Conservation (phyloP, 2,113 vertebrate species). For the Aplodontia rufa region DNA sequence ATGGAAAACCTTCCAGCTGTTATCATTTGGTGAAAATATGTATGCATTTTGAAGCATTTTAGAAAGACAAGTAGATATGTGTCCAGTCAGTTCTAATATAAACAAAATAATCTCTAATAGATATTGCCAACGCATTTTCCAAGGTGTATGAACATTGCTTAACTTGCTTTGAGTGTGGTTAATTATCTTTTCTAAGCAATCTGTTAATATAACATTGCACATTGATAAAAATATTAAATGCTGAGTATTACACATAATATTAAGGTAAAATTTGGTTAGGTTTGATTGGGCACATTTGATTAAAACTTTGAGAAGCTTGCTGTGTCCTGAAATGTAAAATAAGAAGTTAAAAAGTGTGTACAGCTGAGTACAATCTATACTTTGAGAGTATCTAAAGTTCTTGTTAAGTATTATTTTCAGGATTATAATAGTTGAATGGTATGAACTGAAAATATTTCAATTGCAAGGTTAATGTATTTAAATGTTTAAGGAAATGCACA, state of each 20-base stretch:
- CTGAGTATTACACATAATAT: background rate
- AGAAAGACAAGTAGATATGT: background rate
- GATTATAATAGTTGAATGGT: background rate
- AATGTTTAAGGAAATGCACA: background rate
- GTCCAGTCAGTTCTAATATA: background rate
- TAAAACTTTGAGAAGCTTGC: background rate
- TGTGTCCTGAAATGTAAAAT: background rate
- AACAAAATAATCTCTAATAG: background rate
- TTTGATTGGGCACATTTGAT: background rate
- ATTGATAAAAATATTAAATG: background rate
- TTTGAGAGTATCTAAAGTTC: background rate
- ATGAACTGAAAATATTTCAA: background rate
- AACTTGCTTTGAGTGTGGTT: background rate
- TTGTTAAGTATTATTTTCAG: background rate
- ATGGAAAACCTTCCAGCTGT: background rate
- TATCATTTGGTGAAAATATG: background rate
- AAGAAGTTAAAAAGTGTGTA: background rate
- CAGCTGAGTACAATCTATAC: background rate
- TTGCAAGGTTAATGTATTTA: background rate
- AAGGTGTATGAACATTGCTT: background rate
- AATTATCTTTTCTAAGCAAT: background rate
- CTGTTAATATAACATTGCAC: background rate
- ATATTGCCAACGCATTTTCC: background rate
- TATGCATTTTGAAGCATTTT: background rate
- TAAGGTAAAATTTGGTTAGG: background rate